phyloP scores from a whole-genome alignment of 2,888 invertebrate genomes.

The Himalopsyche japonica region DNA sequence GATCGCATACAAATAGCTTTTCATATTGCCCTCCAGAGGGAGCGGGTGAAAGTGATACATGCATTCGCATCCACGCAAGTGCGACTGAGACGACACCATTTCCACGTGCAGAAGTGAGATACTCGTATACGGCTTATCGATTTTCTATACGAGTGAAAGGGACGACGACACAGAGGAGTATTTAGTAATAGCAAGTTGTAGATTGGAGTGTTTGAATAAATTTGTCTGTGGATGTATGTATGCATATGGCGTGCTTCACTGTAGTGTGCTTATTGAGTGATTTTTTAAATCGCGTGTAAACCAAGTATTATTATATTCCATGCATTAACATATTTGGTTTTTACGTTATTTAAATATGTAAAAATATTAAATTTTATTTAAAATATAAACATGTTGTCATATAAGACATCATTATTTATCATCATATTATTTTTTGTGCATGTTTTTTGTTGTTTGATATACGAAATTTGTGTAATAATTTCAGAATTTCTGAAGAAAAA shows the following conservation, averaged over 20 bases:
- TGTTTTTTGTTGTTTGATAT: too few relatives aligned
- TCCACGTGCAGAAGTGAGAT: not conserved
- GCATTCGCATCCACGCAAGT: not conserved
- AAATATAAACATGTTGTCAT: too few relatives aligned
- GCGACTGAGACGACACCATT: not conserved
- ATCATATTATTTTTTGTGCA: too few relatives aligned
- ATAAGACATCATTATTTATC: too few relatives aligned
- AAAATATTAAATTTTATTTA: not conserved
- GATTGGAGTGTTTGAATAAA: not conserved
- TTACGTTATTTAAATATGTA: not conserved
- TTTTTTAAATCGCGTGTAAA: not conserved
- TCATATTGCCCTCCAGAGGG: not conserved
- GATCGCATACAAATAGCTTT: not conserved
- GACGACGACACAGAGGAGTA: slow-evolving; percentile 7
- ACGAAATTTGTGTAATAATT: too few relatives aligned
- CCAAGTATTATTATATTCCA: not conserved
- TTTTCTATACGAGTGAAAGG: slow-evolving; percentile 21
- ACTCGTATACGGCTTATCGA: slow-evolving; percentile 23
- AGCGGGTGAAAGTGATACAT: not conserved
- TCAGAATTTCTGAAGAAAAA: too few relatives aligned
- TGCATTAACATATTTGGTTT: not conserved
- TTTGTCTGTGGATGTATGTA: not conserved
- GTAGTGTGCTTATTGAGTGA: not conserved
- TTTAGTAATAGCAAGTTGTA: not conserved
- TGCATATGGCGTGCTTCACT: not conserved